Evolutionary conservation across 2,113 vertebrate species (phyloP).

Genomic region (Lepus timidus): DNA sequence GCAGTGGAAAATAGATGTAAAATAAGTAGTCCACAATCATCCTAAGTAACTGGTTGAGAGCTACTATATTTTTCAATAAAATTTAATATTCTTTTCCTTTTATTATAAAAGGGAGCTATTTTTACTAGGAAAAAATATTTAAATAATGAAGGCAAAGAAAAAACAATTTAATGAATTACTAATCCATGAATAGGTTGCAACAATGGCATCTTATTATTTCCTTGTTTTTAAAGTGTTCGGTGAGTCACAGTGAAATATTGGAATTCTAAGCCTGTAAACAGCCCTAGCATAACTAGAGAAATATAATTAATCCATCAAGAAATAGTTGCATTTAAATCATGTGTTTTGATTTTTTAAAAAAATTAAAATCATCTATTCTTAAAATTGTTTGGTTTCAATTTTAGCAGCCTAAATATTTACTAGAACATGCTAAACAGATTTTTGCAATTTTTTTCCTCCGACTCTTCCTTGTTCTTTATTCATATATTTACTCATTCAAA

Average conservation of each 20-base stretch:
- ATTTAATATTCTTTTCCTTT: slow-evolving; percentile 25
- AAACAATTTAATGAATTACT: slow-evolving; percentile 8
- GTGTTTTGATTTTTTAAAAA: neutral
- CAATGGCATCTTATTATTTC: neutral
- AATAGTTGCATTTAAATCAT: neutral
- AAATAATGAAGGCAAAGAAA: slow-evolving; percentile 21
- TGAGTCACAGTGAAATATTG: slow-evolving; percentile 9
- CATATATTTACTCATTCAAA: slow-evolving; percentile 28
- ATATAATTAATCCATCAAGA: neutral
- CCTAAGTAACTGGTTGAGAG: neutral
- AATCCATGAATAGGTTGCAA: neutral
- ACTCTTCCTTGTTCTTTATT: slow-evolving; percentile 51
- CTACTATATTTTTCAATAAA: slow-evolving; percentile 36
- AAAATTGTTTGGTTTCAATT: slow-evolving; percentile 43
- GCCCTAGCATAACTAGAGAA: slow-evolving; percentile 14
- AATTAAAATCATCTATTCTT: neutral
- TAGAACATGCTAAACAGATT: slow-evolving; percentile 7
- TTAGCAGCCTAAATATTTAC: slow-evolving; percentile 53
- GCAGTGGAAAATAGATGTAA: neutral
- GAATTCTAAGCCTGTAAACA: neutral
- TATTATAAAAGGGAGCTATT: neutral
- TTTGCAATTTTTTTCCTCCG: slow-evolving; percentile 4
- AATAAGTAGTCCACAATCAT: slow-evolving; percentile 3
- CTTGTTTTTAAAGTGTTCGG: slow-evolving; percentile 37
- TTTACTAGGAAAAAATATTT: neutral